Evolutionary conservation across 2,797 vertebrate species (phyloP), one percentile per base, ranked within the genome.

Genomic region (Hemibagrus guttatus): DNA sequence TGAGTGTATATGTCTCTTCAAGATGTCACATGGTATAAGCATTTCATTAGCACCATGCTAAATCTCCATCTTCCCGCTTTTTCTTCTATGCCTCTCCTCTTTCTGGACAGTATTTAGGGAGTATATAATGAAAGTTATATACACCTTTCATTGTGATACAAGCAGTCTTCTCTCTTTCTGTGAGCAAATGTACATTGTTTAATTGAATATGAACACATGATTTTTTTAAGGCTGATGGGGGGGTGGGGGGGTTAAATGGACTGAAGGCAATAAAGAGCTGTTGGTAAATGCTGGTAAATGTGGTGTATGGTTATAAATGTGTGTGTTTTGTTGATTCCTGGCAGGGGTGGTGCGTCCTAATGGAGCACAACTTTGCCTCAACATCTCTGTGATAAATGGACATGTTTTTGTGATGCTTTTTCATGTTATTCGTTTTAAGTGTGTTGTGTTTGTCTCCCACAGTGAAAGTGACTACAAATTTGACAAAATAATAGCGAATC

Each of bases 31-130:
- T 39, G 49, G 64, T 83, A 13, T 35, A 64, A 52, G 59, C 72
- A 21, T 74, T 64, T 75, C 58, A 64, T 52, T 63, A 31, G 28
- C 8, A 31, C 23, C 35, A 19, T 63, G 35, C 39, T 13, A 21
- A 74, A 49, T 31, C 46, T 46, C 19, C 23, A 26, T 35, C 21
- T 26, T 39, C 46, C n/a, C 4, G 35, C 17, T n/a, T 12, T 35
- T 64, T 16, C 46, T n/a, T 42, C 49, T n/a, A 49, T n/a, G 23
- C 2, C 42, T 6, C 26, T 52, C 26, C 23, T 35, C n/a, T 58
- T 58, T 78, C 14, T 56, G 63, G 52, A 83, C 85, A 88, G 87
- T 90, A 85, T 90, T 88, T 85, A 84, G 31, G 26, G 56, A 71
- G 39, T 17, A 35, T 72, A 19, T 59, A 14, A 19, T 76, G 8